Conservation (phyloP, 92 coral and sea anemone species). For the Anthopleura xanthogrammica region DNA sequence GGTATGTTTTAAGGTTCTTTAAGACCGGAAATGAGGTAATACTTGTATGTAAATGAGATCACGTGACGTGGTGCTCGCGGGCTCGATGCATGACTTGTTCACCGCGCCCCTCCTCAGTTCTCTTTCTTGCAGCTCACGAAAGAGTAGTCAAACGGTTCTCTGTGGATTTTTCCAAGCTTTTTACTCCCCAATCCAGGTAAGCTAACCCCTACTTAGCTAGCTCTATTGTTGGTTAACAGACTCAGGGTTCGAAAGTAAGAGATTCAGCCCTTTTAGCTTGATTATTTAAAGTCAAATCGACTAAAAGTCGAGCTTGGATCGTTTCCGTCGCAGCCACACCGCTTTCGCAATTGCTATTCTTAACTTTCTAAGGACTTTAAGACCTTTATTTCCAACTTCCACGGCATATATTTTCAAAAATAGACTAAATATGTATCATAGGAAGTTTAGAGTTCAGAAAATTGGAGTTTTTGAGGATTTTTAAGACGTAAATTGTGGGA, state of each 20-base stretch:
- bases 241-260: constrained; percentile 11
- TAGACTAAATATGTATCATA: not conserved
- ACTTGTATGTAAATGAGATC: not conserved
- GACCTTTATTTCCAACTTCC: not conserved
- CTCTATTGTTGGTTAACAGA: not conserved
- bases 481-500: not conserved
- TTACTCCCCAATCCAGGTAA: constrained; percentile 19
- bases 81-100: constrained; percentile 35
- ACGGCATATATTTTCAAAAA: not conserved
- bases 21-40: not conserved
- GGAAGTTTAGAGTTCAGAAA: not conserved
- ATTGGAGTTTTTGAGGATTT: not conserved
- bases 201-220: not conserved
- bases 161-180: constrained; percentile 11
- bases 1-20: no score
- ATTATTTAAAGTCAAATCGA: not conserved
- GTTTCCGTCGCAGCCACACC: constrained; percentile 9
- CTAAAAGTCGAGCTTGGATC: not conserved
- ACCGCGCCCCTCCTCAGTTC: constrained; percentile 41
- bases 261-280: constrained; percentile 8
- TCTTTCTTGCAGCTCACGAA: constrained; percentile 28
- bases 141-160: constrained; percentile 10
- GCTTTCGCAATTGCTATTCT: constrained; percentile 28
- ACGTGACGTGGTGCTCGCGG: constrained; percentile 34
- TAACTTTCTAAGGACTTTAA: not conserved